These are phyloP conservation scores for Mus musculus DNA, from an alignment of 2,113 vertebrate species.

Conservation along the genomic window GRCm39 chr14:60949001-60949500, in stretches of 20 bases:
- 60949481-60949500: not conserved
- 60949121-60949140: not conserved
- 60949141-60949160: not conserved
- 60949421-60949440: not conserved
- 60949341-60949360: not conserved
- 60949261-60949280: not conserved
- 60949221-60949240: not conserved
- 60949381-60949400: not conserved
- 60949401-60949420: not conserved
- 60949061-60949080: not conserved
- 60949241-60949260: not conserved
- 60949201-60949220: not conserved
- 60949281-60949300: not conserved
- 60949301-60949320: not conserved
- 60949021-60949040: not conserved
- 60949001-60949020: not conserved
- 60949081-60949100: not conserved
- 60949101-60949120: not conserved
- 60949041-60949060: not conserved
- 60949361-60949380: not conserved
- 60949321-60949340: not conserved
- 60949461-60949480: not conserved
- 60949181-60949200: not conserved
- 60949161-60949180: not conserved
- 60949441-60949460: not conserved